These are phyloP conservation scores for Pterocles orientalis DNA, from an alignment of 2,113 vertebrate genomes.

Conservation along the genomic window DNA sequence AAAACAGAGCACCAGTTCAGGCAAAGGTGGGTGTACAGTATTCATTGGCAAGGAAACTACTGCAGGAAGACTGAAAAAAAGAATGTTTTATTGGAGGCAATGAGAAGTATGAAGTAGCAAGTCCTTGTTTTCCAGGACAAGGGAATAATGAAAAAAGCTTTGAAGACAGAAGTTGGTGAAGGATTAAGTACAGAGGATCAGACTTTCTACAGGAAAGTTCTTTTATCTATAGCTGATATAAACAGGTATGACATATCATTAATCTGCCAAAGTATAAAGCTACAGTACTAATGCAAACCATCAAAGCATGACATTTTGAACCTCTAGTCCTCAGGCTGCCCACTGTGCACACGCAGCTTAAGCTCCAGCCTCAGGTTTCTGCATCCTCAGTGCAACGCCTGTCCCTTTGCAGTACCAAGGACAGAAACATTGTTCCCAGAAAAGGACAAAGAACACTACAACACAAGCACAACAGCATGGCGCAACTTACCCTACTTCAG, in stretches of 20 bases:
- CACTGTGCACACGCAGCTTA: fast-evolving
- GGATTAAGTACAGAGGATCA: neutral
- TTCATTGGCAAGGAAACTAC: conserved; percentile 13
- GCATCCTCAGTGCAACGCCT: fast-evolving
- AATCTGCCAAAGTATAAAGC: neutral
- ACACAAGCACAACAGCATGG: neutral
- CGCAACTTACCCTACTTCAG: neutral
- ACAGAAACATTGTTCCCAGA: fast-evolving
- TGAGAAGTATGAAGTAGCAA: neutral
- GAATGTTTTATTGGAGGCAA: neutral
- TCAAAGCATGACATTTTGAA: neutral
- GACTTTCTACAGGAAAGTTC: neutral
- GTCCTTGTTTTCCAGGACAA: neutral
- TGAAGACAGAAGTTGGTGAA: neutral
- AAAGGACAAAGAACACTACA: neutral
- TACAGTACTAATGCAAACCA: neutral
- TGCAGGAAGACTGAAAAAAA: neutral
- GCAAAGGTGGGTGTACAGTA: conserved; percentile 40
- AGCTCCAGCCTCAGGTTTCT: neutral
- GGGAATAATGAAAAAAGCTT: neutral
- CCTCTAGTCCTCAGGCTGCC: neutral
- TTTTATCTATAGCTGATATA: neutral
- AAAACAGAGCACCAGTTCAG: conserved; percentile 19
- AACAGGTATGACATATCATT: neutral
- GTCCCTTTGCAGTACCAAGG: neutral